Conservation (phyloP, 2,113 vertebrate genomes). For the Podarcis muralis region DNA sequence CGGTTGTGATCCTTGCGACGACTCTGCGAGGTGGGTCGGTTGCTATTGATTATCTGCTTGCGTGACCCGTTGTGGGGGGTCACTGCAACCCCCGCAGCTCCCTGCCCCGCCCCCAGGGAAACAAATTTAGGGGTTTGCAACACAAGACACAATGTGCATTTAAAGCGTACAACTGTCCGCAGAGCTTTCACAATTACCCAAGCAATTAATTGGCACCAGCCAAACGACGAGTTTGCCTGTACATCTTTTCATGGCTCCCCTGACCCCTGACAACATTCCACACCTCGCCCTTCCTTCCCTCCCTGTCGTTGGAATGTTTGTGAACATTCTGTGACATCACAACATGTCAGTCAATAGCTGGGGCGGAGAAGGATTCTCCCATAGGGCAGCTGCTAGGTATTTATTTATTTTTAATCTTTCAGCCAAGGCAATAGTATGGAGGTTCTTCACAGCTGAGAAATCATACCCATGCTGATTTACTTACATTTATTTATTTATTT, state of each 20-base stretch:
- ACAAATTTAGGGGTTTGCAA: no score
- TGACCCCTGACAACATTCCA: background rate
- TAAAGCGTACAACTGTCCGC: no score
- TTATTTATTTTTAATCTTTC: background rate
- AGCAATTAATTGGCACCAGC: no score
- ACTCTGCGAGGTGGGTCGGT: background rate
- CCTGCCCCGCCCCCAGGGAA: no score
- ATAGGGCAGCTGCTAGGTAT: background rate
- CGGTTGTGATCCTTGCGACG: background rate
- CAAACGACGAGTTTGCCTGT: no score
- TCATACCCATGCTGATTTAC: background rate
- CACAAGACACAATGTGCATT: no score
- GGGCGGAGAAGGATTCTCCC: background rate
- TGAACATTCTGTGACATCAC: background rate
- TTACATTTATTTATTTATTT: no score
- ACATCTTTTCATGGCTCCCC: no score
- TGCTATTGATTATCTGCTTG: background rate
- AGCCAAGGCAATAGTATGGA: background rate
- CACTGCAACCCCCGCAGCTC: no score
- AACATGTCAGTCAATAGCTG: background rate
- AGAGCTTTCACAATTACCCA: no score
- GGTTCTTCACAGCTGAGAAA: background rate
- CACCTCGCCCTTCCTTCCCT: background rate
- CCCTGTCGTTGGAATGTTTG: background rate
- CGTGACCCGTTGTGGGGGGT: background rate